Conservation (phyloP, 37 sponge, comb jelly and placozoan species). For the Theonella swinhoei region DNA sequence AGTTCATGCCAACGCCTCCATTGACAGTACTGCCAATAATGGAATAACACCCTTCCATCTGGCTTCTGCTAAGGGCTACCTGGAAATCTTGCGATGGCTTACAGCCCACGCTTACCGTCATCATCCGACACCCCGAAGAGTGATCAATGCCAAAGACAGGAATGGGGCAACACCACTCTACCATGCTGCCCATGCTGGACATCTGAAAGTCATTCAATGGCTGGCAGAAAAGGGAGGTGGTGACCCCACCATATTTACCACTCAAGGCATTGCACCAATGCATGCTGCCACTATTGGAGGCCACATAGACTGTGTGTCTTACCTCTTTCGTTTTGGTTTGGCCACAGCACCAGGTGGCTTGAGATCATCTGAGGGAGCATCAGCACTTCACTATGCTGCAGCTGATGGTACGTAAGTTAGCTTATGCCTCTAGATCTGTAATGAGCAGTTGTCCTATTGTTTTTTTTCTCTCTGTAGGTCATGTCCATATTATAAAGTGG, state of each 20-base stretch:
- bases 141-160: slow-evolving; percentile 76
- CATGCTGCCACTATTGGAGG: slow-evolving; percentile 86
- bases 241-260: slow-evolving; percentile 73
- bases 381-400: slow-evolving; percentile 80
- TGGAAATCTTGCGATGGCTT: slow-evolving; percentile 74
- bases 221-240: slow-evolving; percentile 87
- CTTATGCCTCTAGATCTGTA: background rate
- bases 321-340: slow-evolving; percentile 79
- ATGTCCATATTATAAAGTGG: slow-evolving; percentile 66
- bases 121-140: slow-evolving; percentile 45
- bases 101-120: slow-evolving; percentile 43
- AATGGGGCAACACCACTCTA: slow-evolving; percentile 93
- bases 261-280: slow-evolving; percentile 69
- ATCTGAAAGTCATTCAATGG: slow-evolving; percentile 68
- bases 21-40: slow-evolving; percentile 66
- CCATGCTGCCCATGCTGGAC: slow-evolving; percentile 83
- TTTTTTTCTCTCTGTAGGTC: slow-evolving; percentile 40
- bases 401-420: slow-evolving; percentile 36
- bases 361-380: slow-evolving; percentile 73
- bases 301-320: slow-evolving; percentile 73
- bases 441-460: background rate
- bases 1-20: slow-evolving; percentile 60
- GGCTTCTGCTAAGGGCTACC: slow-evolving; percentile 81
- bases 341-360: slow-evolving; percentile 70
- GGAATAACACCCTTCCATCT: slow-evolving; percentile 87